Evolutionary conservation across 2,888 invertebrate genomes (phyloP).

Genomic region (Hyles lineata): DNA sequence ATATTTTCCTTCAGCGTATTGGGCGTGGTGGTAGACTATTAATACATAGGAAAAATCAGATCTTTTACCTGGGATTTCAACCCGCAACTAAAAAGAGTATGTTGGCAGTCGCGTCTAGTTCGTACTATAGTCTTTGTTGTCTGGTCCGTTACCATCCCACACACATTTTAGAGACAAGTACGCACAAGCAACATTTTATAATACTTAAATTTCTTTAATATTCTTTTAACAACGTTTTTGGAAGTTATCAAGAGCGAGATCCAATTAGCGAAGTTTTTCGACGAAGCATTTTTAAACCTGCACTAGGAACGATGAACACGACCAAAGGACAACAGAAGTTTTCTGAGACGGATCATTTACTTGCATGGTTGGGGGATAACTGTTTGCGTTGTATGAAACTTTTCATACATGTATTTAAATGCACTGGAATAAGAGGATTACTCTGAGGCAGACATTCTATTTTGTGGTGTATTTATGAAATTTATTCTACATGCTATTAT

Average conservation of each 20-base stretch:
- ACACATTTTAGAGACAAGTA: no score
- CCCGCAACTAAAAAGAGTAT: no score
- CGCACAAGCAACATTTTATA: neutral
- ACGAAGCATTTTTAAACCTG: neutral
- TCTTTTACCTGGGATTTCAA: no score
- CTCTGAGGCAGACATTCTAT: neutral
- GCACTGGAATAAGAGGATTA: neutral
- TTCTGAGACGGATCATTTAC: neutral
- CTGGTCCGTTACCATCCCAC: no score
- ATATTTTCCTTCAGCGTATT: no score
- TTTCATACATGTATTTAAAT: neutral
- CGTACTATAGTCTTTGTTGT: no score
- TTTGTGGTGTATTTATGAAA: no score
- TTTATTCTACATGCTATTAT: no score
- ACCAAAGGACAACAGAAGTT: neutral
- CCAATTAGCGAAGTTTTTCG: conserved; percentile 17
- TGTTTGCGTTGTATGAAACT: neutral
- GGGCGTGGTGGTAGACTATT: no score
- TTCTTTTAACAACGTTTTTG: neutral
- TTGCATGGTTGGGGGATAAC: neutral
- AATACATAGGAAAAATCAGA: no score
- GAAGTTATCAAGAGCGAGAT: neutral
- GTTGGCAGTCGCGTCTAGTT: no score
- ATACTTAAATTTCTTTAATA: conserved; percentile 3
- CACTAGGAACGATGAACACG: neutral